Evolutionary conservation across 2,888 invertebrate species (phyloP).

Genomic region (Conomelus anceps): DNA sequence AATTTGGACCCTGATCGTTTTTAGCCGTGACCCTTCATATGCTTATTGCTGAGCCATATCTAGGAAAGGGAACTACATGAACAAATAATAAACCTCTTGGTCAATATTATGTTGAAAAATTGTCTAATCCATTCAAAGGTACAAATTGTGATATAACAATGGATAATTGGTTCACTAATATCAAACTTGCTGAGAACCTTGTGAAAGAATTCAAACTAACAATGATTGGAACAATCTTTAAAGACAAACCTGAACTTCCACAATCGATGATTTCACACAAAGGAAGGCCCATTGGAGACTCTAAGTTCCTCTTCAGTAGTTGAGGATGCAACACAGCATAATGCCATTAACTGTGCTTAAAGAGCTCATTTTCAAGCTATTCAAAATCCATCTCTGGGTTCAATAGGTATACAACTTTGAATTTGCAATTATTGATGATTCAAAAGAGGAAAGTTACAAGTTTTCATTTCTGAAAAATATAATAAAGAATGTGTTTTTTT

Average conservation of each 20-base stretch:
- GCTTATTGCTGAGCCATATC: conserved; percentile 6
- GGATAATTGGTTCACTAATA: neutral
- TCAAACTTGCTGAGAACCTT: neutral
- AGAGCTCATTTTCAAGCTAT: no score
- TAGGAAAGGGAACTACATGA: neutral
- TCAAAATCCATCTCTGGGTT: no score
- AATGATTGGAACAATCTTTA: neutral
- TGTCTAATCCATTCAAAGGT: neutral
- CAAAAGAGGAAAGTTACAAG: no score
- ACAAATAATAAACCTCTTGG: neutral
- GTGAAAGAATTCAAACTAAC: neutral
- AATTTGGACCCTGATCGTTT: neutral
- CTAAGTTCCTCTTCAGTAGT: neutral
- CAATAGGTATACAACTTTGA: no score
- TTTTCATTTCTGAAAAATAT: no score
- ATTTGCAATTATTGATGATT: no score
- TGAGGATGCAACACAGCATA: no score
- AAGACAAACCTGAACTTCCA: neutral
- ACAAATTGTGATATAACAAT: neutral
- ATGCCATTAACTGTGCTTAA: no score
- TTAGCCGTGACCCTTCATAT: conserved; percentile 1
- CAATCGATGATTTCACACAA: conserved; percentile 3
- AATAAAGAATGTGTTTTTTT: no score
- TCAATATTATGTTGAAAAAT: neutral
- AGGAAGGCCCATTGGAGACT: conserved; percentile 1